A percentile compares a stretch with the other conserved stretches of the same genome.
These are phyloP conservation scores for Ypsolopha sequella DNA, from an alignment of 2,888 invertebrate species.

Conservation along the genomic window DNA sequence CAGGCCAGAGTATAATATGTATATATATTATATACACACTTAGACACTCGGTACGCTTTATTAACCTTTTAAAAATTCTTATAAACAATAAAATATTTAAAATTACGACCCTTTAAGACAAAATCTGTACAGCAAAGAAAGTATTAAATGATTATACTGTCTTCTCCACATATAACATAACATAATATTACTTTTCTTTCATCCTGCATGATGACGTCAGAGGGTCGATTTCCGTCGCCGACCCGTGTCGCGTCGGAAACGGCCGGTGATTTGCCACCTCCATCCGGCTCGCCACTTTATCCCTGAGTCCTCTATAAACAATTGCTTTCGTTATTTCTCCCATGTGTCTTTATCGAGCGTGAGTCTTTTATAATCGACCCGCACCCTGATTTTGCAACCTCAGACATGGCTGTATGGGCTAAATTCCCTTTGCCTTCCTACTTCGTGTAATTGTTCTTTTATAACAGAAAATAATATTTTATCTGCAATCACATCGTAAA, in stretches of 20 bases:
- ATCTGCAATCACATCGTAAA: too few relatives aligned
- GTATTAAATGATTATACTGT: conserved; percentile 10
- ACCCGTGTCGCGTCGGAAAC: conserved; percentile 33
- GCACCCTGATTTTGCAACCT: too few relatives aligned
- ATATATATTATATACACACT: too few relatives aligned
- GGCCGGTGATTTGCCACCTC: conserved; percentile 46
- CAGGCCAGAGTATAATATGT: too few relatives aligned
- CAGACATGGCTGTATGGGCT: too few relatives aligned
- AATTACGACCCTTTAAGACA: conserved; percentile 16
- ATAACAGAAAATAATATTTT: too few relatives aligned
- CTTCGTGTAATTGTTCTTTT: too few relatives aligned
- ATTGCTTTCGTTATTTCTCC: conserved; percentile 20
- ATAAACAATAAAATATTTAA: too few relatives aligned
- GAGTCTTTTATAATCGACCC: too few relatives aligned
- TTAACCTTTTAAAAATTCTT: too few relatives aligned
- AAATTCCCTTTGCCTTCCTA: too few relatives aligned
- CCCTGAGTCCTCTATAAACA: conserved; percentile 25
- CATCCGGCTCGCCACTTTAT: conserved; percentile 31
- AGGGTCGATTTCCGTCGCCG: conserved; percentile 40
- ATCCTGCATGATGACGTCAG: conserved; percentile 9
- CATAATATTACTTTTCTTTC: conserved; percentile 10
- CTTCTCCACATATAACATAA: neutral
- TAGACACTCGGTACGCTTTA: too few relatives aligned
- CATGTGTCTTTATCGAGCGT: neutral
- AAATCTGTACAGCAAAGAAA: conserved; percentile 36